Conservation (phyloP, 2,797 vertebrate genomes). For the Uromys caudimaculatus region DNA sequence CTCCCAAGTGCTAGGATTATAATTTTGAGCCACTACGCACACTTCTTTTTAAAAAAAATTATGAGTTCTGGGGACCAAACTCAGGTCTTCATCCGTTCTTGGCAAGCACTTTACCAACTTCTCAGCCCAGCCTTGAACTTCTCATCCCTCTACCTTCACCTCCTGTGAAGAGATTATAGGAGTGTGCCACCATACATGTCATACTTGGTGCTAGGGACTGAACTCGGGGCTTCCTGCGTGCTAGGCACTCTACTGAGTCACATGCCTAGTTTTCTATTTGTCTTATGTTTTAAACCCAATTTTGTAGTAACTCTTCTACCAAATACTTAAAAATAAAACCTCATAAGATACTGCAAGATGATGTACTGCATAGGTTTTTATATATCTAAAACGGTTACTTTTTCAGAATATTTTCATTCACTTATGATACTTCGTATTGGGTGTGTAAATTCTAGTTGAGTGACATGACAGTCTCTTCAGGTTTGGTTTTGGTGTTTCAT, state of each 20-base stretch:
- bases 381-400: background rate
- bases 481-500: background rate
- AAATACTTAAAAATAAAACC: conserved; percentile 43
- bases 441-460: conserved; percentile 57
- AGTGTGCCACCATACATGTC: background rate
- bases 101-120: background rate
- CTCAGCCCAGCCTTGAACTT: background rate
- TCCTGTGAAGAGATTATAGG: background rate
- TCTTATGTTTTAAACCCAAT: background rate
- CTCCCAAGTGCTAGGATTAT: background rate
- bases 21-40: background rate
- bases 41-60: background rate
- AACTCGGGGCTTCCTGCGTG: background rate
- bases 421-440: conserved; percentile 31
- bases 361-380: background rate
- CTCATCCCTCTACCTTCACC: background rate
- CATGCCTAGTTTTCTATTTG: background rate
- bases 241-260: background rate
- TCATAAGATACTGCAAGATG: background rate
- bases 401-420: conserved; percentile 53
- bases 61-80: background rate
- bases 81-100: background rate
- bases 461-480: background rate
- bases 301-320: conserved; percentile 29
- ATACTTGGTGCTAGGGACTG: background rate